Conservation (phyloP, 1,140 invertebrate species). For the Protaetia brevitarsis region DNA sequence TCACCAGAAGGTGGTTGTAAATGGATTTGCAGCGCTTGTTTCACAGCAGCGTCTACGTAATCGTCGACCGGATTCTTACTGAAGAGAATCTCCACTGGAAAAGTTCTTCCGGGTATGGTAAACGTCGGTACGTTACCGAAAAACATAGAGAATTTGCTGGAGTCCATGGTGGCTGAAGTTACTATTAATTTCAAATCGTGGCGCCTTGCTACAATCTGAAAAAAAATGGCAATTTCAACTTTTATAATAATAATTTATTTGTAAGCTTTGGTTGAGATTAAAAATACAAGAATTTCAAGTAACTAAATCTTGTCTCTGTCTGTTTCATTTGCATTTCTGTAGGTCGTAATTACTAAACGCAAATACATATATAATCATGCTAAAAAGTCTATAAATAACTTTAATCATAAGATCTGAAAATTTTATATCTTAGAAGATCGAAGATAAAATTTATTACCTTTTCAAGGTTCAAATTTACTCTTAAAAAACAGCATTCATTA, state of each 20-base stretch:
- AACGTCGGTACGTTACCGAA: conserved; percentile 98
- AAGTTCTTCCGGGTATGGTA: conserved; percentile 95
- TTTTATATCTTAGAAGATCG: too few species aligned
- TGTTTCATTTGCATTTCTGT: too few species aligned
- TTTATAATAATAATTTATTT: neutral
- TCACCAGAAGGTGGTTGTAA: conserved; percentile 86
- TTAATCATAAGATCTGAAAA: too few species aligned
- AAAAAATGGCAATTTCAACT: too few species aligned
- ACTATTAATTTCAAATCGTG: conserved; percentile 98
- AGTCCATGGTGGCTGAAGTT: conserved; percentile 99
- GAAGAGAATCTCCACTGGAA: conserved; percentile 93
- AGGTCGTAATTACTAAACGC: too few species aligned
- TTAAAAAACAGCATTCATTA: too few species aligned
- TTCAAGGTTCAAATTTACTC: too few species aligned
- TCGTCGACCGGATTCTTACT: conserved; percentile 96
- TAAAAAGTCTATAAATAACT: too few species aligned
- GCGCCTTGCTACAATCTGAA: conserved; percentile 83
- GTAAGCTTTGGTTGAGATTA: neutral
- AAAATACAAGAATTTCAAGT: too few species aligned
- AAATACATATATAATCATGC: too few species aligned
- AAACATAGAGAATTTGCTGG: conserved; percentile 95
- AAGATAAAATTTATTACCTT: too few species aligned
- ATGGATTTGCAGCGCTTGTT: conserved; percentile 95
- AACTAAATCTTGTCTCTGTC: too few species aligned
- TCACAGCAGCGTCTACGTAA: conserved; percentile 97